These are phyloP conservation scores for Alethe diademata DNA, from an alignment of 2,113 vertebrate genomes.

Conservation along the genomic window DNA sequence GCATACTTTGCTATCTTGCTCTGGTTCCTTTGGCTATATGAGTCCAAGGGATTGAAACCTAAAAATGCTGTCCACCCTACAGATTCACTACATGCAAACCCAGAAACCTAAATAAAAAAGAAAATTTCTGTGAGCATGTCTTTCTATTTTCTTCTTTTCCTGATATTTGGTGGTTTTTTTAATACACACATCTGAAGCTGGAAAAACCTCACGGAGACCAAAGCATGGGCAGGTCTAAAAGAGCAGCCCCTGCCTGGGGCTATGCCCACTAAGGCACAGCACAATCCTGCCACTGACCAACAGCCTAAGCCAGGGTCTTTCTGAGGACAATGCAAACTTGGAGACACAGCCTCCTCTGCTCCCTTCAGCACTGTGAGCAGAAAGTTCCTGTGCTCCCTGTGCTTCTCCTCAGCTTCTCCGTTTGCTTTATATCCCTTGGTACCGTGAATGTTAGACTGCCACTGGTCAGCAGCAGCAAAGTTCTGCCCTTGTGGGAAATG, in stretches of 20 bases:
- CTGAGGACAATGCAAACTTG: too few relatives aligned
- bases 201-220: neutral
- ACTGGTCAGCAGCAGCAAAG: neutral
- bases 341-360: neutral
- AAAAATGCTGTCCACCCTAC: neutral
- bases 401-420: neutral
- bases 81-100: neutral
- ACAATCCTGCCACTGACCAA: accelerated
- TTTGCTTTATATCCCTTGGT: accelerated
- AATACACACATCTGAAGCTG: neutral
- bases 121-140: neutral
- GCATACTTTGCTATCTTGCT: neutral
- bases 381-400: accelerated
- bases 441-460: neutral
- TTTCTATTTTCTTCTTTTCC: neutral
- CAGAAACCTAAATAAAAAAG: too few relatives aligned
- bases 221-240: neutral
- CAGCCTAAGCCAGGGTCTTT: neutral
- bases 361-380: neutral
- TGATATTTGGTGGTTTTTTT: neutral
- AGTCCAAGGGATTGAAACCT: neutral
- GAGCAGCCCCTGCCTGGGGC: neutral
- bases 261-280: neutral
- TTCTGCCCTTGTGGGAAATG: neutral
- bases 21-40: neutral